A percentile compares a stretch with the other conserved stretches of the same genome.
phyloP scores from a whole-genome alignment of 2,797 vertebrate genomes.

The Eptatretus atami region DNA sequence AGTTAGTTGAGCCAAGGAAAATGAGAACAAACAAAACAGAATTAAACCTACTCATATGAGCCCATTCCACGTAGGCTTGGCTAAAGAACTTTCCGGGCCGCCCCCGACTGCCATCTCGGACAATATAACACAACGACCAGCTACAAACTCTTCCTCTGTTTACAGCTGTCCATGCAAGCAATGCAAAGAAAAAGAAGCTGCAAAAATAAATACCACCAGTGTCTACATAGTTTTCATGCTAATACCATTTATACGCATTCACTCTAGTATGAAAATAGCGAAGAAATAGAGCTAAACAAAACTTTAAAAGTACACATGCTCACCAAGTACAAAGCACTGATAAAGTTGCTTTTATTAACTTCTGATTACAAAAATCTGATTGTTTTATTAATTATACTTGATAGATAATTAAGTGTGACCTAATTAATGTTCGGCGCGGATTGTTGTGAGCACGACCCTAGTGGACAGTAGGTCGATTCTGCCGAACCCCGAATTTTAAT shows the following conservation, averaged over 20 bases:
- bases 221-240: no score
- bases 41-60: constrained; percentile 29
- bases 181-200: constrained; percentile 67
- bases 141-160: constrained; percentile 26
- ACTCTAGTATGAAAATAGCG: no score
- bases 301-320: not conserved
- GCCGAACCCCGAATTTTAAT: no score
- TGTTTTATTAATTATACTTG: no score
- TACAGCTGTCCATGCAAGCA: constrained; percentile 40
- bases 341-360: no score
- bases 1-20: no score
- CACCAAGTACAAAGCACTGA: not conserved
- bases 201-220: not conserved
- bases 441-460: no score
- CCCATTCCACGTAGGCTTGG: constrained; percentile 23
- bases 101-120: constrained; percentile 12
- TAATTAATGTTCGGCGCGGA: no score
- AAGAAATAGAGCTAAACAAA: not conserved
- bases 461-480: no score
- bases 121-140: constrained; percentile 14
- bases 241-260: no score
- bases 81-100: constrained; percentile 32
- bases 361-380: no score
- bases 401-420: no score
- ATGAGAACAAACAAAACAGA: not conserved